A percentile compares a stretch with the other conserved stretches of the same genome.
Conservation (phyloP, 2,888 invertebrate genomes). For the Lampropteryx suffumata region DNA sequence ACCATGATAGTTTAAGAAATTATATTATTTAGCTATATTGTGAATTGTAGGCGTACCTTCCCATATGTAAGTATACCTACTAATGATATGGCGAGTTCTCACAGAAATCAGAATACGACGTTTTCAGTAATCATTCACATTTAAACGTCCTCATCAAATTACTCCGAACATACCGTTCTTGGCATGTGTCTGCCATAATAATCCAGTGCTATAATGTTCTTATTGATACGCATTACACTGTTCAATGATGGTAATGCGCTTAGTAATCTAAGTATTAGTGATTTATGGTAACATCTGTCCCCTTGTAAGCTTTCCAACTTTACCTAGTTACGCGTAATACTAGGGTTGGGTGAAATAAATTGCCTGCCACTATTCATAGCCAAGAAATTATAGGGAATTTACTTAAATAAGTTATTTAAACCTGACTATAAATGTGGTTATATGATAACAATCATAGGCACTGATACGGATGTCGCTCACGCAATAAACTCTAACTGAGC, state of each 20-base stretch:
- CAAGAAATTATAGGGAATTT: slow-evolving; percentile 2
- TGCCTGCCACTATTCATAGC: not conserved
- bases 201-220: slow-evolving; percentile 45
- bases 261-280: slow-evolving; percentile 43
- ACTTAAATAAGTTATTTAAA: too few species aligned
- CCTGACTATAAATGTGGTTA: too few species aligned
- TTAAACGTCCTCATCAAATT: too few species aligned
- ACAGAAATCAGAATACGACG: too few species aligned
- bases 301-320: slow-evolving; percentile 22
- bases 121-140: too few species aligned
- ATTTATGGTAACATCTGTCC: slow-evolving; percentile 43
- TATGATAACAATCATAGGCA: too few species aligned
- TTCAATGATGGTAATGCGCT: slow-evolving; percentile 46
- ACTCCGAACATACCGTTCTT: not conserved
- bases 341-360: slow-evolving; percentile 14
- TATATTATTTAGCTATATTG: too few species aligned
- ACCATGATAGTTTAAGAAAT: too few species aligned
- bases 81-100: too few species aligned
- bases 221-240: slow-evolving; percentile 53
- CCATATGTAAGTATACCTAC: too few species aligned
- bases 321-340: slow-evolving; percentile 16
- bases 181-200: slow-evolving; percentile 6
- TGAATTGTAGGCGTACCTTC: too few species aligned
- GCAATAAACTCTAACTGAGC: not conserved
- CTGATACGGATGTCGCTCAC: not conserved